Conservation (phyloP, 2,113 vertebrate genomes). For the Calonectris borealis region DNA sequence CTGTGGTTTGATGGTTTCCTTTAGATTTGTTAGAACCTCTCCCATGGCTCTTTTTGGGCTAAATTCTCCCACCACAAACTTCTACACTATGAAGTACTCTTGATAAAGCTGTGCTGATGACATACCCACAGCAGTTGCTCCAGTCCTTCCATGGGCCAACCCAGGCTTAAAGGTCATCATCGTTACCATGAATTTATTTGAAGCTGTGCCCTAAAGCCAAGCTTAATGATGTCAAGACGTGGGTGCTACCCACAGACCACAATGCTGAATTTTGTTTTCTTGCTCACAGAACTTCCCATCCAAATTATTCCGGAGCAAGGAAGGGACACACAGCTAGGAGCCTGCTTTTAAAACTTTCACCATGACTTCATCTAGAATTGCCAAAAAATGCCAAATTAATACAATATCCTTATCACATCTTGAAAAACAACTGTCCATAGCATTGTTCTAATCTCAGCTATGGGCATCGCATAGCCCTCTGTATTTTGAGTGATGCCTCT, state of each 20-base stretch:
- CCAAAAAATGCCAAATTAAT: not conserved
- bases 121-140: not conserved
- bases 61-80: not conserved
- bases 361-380: not conserved
- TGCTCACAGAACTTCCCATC: not conserved
- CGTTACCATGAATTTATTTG: not conserved
- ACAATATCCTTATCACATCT: not conserved
- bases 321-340: fast-evolving
- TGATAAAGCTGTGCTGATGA: not conserved
- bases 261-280: not conserved
- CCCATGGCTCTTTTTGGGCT: not conserved
- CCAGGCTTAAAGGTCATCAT: not conserved
- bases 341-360: not conserved
- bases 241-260: not conserved
- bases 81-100: not conserved
- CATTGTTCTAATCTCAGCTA: not conserved
- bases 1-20: not conserved
- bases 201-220: not conserved
- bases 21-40: not conserved
- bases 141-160: not conserved
- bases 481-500: not conserved
- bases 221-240: not conserved
- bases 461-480: fast-evolving
- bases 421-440: not conserved
- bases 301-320: not conserved